Evolutionary conservation across 2,888 invertebrate species (phyloP), one percentile per base, ranked within the genome.

Genomic region (Halictus ligatus): DNA sequence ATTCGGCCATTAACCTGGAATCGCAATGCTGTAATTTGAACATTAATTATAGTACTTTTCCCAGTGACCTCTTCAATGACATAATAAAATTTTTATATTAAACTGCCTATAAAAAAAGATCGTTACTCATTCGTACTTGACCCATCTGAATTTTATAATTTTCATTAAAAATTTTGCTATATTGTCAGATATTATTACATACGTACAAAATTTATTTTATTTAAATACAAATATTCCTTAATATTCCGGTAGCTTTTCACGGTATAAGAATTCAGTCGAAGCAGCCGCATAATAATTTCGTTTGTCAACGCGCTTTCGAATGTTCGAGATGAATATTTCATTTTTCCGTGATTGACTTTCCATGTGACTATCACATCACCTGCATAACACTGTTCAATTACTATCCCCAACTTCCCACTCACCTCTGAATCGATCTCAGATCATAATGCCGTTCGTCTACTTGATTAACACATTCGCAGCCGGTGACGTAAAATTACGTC

Each of bases 391-490:
- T 60, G 60, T 60, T 60, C 60, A 60, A 60, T 60, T 60, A 29
- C 60, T 25, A 60, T 60, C 60, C 8, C 60, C 60, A 25, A 60
- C 60, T 25, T 60, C 60, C 60, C 60, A 60, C 60, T 60, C 60
- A 25, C 25, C 25, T 60, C 60, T 60, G 60, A 25, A 60, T 60
- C 60, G 60, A 60, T 60, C 60, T 60, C 25, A 6, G 60, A 60
- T 60, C 60, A 25, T 60, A 60, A 60, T 60, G 60, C 60, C 25
- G 25, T 25, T 60, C 60, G 60, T 60, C 60, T 60, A 29, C 60
- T 60, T 25, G 60, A 60, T 60, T 60, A 60, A 60, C 60, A 60
- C 60, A 60, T 60, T 60, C 60, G 25, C 60, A 60, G 60, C 60
- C 60, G 60, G 29, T 60, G 60, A 60, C 60, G 60, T 60, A 60